These are phyloP conservation scores for Dendrolimus houi DNA, from an alignment of 2,888 invertebrate genomes.

Conservation along the genomic window DNA sequence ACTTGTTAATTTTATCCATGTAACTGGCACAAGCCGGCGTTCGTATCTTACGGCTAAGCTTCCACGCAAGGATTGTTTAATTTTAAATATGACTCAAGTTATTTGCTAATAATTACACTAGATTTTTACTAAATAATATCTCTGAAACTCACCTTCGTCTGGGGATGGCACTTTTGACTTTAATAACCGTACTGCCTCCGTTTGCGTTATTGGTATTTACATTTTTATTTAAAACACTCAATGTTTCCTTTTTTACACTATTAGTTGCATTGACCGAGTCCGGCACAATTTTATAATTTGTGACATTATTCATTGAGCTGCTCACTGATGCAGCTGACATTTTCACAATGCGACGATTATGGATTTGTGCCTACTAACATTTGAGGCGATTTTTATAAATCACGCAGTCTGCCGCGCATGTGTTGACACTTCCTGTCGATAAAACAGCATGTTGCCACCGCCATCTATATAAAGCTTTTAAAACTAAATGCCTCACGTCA, in stretches of 20 bases:
- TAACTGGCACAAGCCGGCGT: constrained; percentile 37
- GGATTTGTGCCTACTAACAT: constrained; percentile 65
- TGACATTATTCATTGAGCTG: constrained; percentile 34
- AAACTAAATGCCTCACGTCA: no score
- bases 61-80: not conserved
- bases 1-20: constrained; percentile 48
- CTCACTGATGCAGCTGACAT: constrained; percentile 51
- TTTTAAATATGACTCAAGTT: not conserved
- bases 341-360: constrained; percentile 62
- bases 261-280: constrained; percentile 19
- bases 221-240: constrained; percentile 46
- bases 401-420: constrained; percentile 72
- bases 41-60: not conserved
- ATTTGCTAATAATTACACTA: constrained; percentile 1
- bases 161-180: constrained; percentile 70
- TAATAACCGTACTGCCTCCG: constrained; percentile 43
- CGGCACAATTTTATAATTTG: constrained; percentile 27
- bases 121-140: constrained; percentile 15
- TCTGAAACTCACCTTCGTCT: constrained; percentile 52
- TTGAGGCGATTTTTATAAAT: constrained; percentile 69
- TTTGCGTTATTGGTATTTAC: constrained; percentile 23
- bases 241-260: constrained; percentile 37
- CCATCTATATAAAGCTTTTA: constrained; percentile 23
- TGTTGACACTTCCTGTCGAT: constrained; percentile 41
- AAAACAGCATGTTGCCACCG: constrained; percentile 31